Percentiles rank a stretch among this genome's conserved stretches.
Conservation (phyloP, 2,888 invertebrate genomes). For the Baronia brevicornis region DNA sequence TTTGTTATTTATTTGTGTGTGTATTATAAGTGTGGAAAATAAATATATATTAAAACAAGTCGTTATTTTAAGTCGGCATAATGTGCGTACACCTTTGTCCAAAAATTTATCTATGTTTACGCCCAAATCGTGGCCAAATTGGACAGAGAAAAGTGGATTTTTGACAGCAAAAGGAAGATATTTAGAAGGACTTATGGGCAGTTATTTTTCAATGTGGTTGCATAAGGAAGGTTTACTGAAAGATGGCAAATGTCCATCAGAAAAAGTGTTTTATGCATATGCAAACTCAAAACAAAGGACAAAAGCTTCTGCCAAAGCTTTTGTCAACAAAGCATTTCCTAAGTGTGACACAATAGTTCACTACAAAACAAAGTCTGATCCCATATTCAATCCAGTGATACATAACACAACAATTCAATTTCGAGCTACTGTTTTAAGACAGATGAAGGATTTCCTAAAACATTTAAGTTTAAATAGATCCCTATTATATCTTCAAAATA, state of each 20-base stretch:
- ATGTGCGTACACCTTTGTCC: constrained; percentile 50
- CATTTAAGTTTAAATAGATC: constrained; percentile 36
- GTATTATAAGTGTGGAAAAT: constrained; percentile 6
- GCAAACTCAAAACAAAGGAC: constrained; percentile 54
- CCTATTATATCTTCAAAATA: constrained; percentile 35
- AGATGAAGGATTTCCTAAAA: constrained; percentile 40
- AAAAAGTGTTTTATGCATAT: constrained; percentile 47
- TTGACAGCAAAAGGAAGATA: constrained; percentile 46
- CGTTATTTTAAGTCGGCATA: constrained; percentile 50
- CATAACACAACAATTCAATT: constrained; percentile 45
- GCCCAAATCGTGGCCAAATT: constrained; percentile 46
- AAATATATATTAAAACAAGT: constrained; percentile 35
- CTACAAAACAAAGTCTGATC: constrained; percentile 34
- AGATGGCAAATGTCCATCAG: constrained; percentile 32
- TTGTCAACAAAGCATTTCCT: constrained; percentile 46
- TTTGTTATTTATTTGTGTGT: constrained; percentile 4
- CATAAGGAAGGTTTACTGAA: constrained; percentile 32
- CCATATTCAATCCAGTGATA: constrained; percentile 48
- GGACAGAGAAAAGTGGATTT: constrained; percentile 44
- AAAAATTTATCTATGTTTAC: constrained; percentile 36
- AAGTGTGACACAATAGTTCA: constrained; percentile 47
- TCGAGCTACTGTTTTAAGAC: constrained; percentile 30
- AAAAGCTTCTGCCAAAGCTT: constrained; percentile 46
- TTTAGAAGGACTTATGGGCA: constrained; percentile 52
- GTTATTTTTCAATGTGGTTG: constrained; percentile 39